Evolutionary conservation across 2,113 vertebrate genomes (phyloP), one percentile per base, ranked within the genome.

Genomic region (Micronycteris hirsuta): DNA sequence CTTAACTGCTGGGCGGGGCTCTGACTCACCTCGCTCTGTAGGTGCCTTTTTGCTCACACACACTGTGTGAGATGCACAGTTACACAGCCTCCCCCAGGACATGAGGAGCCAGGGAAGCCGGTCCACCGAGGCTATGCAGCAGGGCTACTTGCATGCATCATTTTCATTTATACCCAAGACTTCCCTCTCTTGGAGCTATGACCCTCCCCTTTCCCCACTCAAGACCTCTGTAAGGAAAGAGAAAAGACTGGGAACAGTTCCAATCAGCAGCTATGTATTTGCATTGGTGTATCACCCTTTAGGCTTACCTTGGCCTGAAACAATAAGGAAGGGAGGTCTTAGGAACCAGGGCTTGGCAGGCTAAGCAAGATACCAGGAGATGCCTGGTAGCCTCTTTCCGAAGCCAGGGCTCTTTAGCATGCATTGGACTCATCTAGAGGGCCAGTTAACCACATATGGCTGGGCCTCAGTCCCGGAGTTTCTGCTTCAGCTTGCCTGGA

Each of bases 391-490:
- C 22, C 26, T 26, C 52, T 0, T 15, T 67, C 41, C 54, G 31
- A 76, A 33, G 15, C 81, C 49, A 16, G 24, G 13, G 15, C 16
- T 80, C 58, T 47, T 47, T 56, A 56, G 14, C 13, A 5, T 10
- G 22, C 12, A 2, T 24, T 19, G 31, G 36, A 65, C 24, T 45
- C 71, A 61, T 28, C 56, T 36, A 41, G 38, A 22, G 33, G 26
- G 16, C 31, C 68, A 45, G 16, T 4, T 22, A 36, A 54, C 1
- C 49, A 41, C 36, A 17, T 26, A 16, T 13, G 13, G 4, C 74
- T 5, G 54, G 7, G 5, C 8, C n/a, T 73, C 0, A 5, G 0
- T 4, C 17, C 12, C 6, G n/a, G 43, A 15, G 22, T 41, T 43
- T 73, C 45, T 67, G 82, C 45, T 73, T 22, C 31, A 26, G n/a